These are phyloP conservation scores for Spatula versicolor DNA, from an alignment of 2,797 vertebrate genomes.

Conservation along the genomic window DNA sequence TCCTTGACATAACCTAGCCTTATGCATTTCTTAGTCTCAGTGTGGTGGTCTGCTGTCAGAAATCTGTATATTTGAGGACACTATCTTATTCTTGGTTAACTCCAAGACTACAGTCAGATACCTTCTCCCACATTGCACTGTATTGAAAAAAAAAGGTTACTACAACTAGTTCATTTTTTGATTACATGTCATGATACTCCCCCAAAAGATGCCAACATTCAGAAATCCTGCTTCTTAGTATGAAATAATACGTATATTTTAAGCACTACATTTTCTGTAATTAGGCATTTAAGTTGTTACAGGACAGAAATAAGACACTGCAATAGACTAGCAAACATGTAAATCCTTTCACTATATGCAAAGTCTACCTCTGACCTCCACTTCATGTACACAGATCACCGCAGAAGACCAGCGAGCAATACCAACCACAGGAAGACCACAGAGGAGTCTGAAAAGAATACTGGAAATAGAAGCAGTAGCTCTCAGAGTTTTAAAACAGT, in stretches of 20 bases:
- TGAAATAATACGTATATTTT: not conserved
- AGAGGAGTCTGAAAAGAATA: not conserved
- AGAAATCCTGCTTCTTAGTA: not conserved
- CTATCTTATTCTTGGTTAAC: not conserved
- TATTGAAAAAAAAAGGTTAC: not conserved
- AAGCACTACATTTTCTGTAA: not conserved
- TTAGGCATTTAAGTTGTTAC: not conserved
- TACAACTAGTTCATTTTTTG: not conserved
- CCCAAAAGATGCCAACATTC: not conserved
- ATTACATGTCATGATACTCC: not conserved
- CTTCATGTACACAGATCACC: not conserved
- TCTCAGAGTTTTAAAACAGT: not conserved
- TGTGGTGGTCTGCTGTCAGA: not conserved
- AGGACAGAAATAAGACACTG: not conserved
- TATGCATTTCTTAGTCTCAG: not conserved
- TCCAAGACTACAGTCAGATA: not conserved
- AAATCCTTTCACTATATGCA: not conserved
- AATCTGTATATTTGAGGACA: not conserved
- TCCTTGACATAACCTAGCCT: not conserved
- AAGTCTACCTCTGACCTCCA: not conserved
- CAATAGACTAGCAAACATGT: not conserved
- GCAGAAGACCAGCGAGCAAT: not conserved
- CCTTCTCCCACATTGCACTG: not conserved
- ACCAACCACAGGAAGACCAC: not conserved
- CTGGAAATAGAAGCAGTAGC: not conserved